Evolutionary conservation across 2,888 invertebrate genomes (phyloP).

Genomic region (Drosophila koepferae): DNA sequence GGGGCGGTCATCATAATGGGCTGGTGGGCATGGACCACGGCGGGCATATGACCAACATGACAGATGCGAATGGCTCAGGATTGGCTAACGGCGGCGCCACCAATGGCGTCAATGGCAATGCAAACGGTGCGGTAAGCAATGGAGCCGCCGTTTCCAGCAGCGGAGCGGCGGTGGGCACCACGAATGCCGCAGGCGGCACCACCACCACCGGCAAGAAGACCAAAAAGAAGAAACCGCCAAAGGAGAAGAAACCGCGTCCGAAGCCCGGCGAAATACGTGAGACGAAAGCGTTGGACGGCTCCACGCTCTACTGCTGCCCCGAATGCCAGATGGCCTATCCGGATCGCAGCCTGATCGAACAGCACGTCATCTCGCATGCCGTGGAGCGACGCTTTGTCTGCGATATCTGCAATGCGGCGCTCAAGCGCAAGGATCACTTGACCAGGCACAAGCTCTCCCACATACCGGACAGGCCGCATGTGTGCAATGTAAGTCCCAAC

Average conservation of each 20-base stretch:
- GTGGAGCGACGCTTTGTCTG: conserved; percentile 94
- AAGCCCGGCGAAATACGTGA: conserved; percentile 86
- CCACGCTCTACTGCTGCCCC: conserved; percentile 93
- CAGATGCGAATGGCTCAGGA: conserved; percentile 74
- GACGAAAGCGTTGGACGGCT: conserved; percentile 91
- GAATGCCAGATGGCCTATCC: conserved; percentile 96
- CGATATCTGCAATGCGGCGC: conserved; percentile 94
- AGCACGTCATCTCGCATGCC: conserved; percentile 94
- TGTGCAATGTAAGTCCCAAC: conserved; percentile 88
- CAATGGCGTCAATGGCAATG: conserved; percentile 68
- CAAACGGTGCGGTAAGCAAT: conserved; percentile 67
- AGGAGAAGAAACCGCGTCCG: conserved; percentile 93
- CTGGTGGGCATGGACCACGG: conserved; percentile 82
- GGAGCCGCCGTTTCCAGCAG: conserved; percentile 84
- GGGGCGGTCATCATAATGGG: conserved; percentile 79
- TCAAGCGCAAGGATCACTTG: conserved; percentile 94
- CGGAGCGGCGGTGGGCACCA: conserved; percentile 79
- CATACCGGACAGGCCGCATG: conserved; percentile 95
- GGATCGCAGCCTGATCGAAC: conserved; percentile 92
- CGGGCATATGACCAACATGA: conserved; percentile 81
- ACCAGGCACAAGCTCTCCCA: conserved; percentile 95
- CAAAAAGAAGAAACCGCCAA: conserved; percentile 87
- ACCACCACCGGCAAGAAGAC: conserved; percentile 84
- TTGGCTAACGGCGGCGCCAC: conserved; percentile 63
- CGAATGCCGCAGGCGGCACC: conserved; percentile 85